These are phyloP conservation scores for Channa argus DNA, from an alignment of 2,113 vertebrate species.

Conservation along the genomic window DNA sequence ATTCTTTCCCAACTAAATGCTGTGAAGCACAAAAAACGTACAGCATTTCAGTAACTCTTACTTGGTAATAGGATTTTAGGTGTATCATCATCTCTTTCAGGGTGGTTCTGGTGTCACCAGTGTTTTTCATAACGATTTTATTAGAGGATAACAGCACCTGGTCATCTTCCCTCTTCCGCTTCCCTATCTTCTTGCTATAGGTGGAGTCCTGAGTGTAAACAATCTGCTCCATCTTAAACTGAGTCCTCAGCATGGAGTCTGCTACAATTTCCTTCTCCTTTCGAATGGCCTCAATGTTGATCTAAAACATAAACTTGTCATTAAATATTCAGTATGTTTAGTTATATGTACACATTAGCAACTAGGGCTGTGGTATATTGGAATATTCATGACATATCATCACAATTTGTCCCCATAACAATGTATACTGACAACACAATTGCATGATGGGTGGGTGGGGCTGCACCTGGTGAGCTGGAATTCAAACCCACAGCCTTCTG, in stretches of 20 bases:
- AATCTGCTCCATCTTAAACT: slow-evolving; percentile 90
- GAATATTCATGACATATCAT: too few relatives aligned
- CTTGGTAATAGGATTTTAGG: slow-evolving; percentile 75
- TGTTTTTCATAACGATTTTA: accelerated
- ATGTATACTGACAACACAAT: too few relatives aligned
- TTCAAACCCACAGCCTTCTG: too few relatives aligned
- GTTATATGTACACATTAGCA: too few relatives aligned
- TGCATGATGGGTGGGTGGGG: too few relatives aligned
- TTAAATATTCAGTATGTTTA: background rate
- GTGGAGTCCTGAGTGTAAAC: slow-evolving; percentile 88
- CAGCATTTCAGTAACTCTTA: slow-evolving; percentile 43
- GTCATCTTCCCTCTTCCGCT: slow-evolving; percentile 26
- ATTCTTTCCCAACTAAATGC: background rate
- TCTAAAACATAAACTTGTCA: slow-evolving; percentile 63
- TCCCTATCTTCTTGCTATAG: slow-evolving; percentile 70
- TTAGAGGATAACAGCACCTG: background rate
- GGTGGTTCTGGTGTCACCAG: slow-evolving; percentile 8
- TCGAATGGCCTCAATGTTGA: slow-evolving; percentile 84
- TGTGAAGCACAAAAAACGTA: background rate
- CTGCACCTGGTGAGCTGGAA: too few relatives aligned
- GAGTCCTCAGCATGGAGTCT: slow-evolving; percentile 78
- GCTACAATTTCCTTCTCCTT: slow-evolving; percentile 71
- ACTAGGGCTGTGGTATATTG: too few relatives aligned
- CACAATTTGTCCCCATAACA: too few relatives aligned
- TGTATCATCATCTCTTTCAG: slow-evolving; percentile 74